Base-by-base conservation (phyloP, 2,888 invertebrate genomes). In the Melieria crassipennis region DNA sequence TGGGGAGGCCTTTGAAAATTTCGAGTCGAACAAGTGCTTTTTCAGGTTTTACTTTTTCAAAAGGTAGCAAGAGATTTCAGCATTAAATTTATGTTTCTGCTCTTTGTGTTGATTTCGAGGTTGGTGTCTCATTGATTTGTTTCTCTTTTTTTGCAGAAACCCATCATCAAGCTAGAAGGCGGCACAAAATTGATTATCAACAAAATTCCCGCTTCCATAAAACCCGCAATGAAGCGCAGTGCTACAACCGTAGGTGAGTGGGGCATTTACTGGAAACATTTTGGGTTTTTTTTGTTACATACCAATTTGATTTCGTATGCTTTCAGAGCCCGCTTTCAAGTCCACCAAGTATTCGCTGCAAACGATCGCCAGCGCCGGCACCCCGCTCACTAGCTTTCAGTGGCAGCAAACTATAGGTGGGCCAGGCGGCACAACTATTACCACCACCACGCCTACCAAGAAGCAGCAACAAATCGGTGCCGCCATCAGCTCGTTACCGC, bases 401-500 rank as follows among this genome's bases (percentile, higher is more conserved):
- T 77, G 79, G 77, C 77, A 75, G 62, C 76, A 69, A 69, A 72
- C 78, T 5, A 72, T 78, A 46, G 75, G 77, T 0, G 72, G 75
- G 16, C 63, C 76, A 9, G 71, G 74, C 47, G 75, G 69, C 16
- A 72, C 72, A 30, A 73, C 65, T 43, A 69, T 71, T 16, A 42
- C 75, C 43, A 47, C 76, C 3, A 60, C 71, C 6, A 70, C 73
- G 7, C 57, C 76, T 3, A 73, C 66, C n/a, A 75, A 76, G 48
- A 78, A 76, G 55, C 30, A 30, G 30, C 78, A 78, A 67, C 78
- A 78, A 30, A 65, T 84, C 1, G 84, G 81, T 2, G 79, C 79
- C 48, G 83, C 82, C 0, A 84, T 84, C 6, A 83, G 78, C 11
- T 81, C 84, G 1, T 71, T 84, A 57, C 84, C 84, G 1, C 81